Conservation (phyloP, 2,797 vertebrate genomes). For the Hydrolagus colliei region DNA sequence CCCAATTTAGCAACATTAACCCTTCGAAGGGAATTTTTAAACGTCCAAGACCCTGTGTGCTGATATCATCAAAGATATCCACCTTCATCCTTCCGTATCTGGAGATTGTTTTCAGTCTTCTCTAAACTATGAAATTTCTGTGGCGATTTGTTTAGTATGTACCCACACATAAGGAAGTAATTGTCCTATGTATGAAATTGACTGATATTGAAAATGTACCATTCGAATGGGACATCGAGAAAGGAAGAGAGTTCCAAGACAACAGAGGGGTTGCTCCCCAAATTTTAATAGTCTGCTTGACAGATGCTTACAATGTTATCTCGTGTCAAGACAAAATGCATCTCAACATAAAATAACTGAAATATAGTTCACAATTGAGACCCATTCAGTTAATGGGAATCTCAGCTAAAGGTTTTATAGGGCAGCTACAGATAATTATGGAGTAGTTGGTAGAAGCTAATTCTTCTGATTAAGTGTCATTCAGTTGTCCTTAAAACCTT, state of each 20-base stretch:
- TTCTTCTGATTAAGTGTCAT: constrained; percentile 13
- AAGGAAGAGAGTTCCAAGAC: neutral
- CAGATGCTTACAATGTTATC: too few species aligned
- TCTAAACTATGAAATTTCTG: too few species aligned
- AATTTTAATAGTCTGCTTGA: too few species aligned
- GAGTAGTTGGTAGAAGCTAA: neutral
- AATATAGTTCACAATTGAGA: neutral
- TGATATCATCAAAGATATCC: neutral
- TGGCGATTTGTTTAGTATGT: neutral
- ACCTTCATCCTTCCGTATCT: neutral
- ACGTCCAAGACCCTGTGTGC: neutral
- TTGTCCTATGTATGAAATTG: neutral
- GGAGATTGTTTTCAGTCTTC: neutral
- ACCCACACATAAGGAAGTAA: neutral
- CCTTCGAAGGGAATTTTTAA: neutral
- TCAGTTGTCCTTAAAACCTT: constrained; percentile 20
- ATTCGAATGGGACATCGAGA: neutral
- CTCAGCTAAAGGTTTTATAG: neutral
- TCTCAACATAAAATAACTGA: neutral
- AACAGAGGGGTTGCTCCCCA: too few species aligned
- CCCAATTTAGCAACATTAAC: neutral
- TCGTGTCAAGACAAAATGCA: neutral
- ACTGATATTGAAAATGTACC: too few species aligned
- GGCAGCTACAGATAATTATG: constrained; percentile 1
- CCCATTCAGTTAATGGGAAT: neutral